Evolutionary conservation across 2,113 vertebrate species (phyloP), one percentile per base, ranked within the genome.

Genomic region (Eleginops maclovinus): DNA sequence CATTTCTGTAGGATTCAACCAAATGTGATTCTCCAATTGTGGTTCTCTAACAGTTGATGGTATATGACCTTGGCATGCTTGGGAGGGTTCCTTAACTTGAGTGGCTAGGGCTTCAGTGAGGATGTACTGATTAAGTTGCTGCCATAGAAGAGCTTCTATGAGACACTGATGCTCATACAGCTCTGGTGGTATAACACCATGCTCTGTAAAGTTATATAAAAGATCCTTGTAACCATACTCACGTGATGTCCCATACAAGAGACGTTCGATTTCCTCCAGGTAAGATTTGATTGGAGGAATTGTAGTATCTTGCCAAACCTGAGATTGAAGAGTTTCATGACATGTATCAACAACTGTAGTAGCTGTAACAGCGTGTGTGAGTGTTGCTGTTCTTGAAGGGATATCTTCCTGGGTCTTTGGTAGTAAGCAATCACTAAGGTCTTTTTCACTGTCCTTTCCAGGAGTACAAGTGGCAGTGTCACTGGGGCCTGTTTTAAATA

Each of bases 201-300:
- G 75, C 24, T 94, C 91, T 79, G 93, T 91, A 75, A 94, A 95
- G 68, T 93, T 93, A 65, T 90, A 92, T 26, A 95, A 71, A 63
- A 95, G 88, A 85, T 95, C 94, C 66, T 93, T 94, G 82, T 95
- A 95, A 41, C 93, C 92, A 81, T 95, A 95, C 68, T 94, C 91
- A 60, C 72, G 54, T 68, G 88, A 68, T 72, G 93, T 94, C 5
- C 92, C 93, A 84, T 94, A 95, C 50, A 95, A 88, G 14, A 95
- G 91, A 82, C 85, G 90, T 5, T 94, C 82, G 24, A 94, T 88
- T 86, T 95, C 95, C 28, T 93, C 90, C 64, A 95, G 88, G 76
- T 95, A 95, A 19, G 43, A 68, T 5, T 87, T 91, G 0, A 91
- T 91, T 69, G 93, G 87, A 14, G 88, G 80, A 46, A 90, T 61